Base-by-base conservation (phyloP, 2,888 invertebrate genomes). In the Cataglyphis livida region DNA sequence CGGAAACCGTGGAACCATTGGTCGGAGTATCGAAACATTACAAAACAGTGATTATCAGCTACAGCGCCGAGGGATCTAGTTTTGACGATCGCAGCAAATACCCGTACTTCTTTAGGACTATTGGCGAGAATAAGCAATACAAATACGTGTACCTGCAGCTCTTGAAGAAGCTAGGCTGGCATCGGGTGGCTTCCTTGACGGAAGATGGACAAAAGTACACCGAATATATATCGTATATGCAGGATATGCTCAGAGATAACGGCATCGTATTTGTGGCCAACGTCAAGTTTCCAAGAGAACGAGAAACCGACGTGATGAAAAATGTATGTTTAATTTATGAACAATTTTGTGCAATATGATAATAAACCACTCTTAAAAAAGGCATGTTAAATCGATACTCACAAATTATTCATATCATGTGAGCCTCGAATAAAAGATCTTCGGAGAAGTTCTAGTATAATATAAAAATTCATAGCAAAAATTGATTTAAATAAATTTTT, bases 161-260 rank as follows among this genome's bases (percentile, higher is more conserved):
- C 15, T 95, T 97, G 90, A 94, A 96, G 86, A 90, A 93, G 41
- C 93, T 97, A 44, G 95, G 95, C 0, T 98, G 98, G 98, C 95
- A 95, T 57, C 95, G 97, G 61, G 95, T 98, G 0, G 97, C 97
- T 0, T 96, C 98, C 0, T 93, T 98, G 25, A 97, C 97, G 0
- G 98, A 98, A 93, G 97, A 97, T 90, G 97, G 97, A 0, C 97
- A 97, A 92, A 97, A 97, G 91, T 97, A 97, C 88, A 97, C 97
- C 0, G 97, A 97, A 90, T 98, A 97, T 90, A 96, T 97, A 83
- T 96, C 97, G 0, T 95, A 96, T 74, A 96, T 97, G 95, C 97
- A 97, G 91, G 96, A 96, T 68, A 94, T 96, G 81, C 95, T 97
- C 38, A 96, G 96, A 88, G 95, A 95, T 28, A 95, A 96, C 85